phyloP scores from a whole-genome alignment of 2,113 vertebrate species.

The Probosciger aterrimus region DNA sequence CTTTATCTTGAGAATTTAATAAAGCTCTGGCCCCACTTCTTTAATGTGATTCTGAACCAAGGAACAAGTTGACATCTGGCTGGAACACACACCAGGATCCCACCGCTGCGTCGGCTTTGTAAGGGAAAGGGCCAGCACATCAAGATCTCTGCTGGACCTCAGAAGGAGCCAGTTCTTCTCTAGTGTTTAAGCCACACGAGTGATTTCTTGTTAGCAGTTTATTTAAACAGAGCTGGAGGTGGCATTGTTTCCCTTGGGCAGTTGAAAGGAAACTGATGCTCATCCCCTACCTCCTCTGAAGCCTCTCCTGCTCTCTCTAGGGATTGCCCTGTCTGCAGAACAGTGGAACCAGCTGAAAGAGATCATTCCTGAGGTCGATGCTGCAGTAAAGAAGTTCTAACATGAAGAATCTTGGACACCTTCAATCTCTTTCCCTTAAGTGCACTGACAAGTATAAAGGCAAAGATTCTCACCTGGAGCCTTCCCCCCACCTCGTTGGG shows the following conservation, averaged over 20 bases:
- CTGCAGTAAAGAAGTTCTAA: conserved; percentile 1
- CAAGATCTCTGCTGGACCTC: background rate
- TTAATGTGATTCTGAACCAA: background rate
- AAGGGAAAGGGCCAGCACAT: background rate
- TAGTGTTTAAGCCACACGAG: background rate
- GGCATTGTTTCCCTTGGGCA: background rate
- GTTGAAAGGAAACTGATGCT: background rate
- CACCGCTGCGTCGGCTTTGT: background rate
- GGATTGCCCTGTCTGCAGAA: conserved; percentile 28
- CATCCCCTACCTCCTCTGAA: background rate
- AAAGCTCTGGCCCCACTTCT: background rate
- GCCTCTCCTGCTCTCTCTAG: background rate
- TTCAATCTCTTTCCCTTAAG: background rate
- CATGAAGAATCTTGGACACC: background rate
- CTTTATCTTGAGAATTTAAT: conserved; percentile 4
- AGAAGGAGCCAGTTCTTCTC: background rate
- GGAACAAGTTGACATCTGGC: background rate
- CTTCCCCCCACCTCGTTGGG: background rate
- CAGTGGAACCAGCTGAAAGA: conserved; percentile 52
- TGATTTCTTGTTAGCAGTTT: background rate
- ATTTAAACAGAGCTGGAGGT: background rate
- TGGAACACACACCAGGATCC: background rate
- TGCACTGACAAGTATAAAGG: background rate
- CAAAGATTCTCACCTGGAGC: background rate
- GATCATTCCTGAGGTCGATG: background rate